Evolutionary conservation across 2,888 invertebrate genomes (phyloP), one percentile per base, ranked within the genome.

Genomic region (Spodoptera picta): DNA sequence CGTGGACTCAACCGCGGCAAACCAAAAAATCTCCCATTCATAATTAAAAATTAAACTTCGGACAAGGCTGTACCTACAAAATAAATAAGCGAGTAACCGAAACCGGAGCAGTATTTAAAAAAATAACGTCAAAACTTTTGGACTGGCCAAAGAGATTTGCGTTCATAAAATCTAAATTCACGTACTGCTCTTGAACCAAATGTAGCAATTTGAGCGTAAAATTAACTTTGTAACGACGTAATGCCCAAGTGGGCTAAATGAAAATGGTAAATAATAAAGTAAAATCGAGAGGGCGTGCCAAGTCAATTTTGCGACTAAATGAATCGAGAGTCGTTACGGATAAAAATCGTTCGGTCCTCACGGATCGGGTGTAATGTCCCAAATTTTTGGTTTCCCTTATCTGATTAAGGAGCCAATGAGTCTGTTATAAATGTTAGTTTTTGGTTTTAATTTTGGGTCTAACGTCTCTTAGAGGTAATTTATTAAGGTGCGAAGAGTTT

Each of bases 231-330:
- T 67, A 80, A 78, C 76, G 78, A 78, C 57, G 73, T 75, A 70
- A 78, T 78, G 76, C 81, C 81, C 79, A 75, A 80, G 81, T 80
- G 77, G 68, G 71, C 77, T 76, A 83, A 86, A 86, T 85, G 82
- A 79, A 85, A 86, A 84, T 82, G 81, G 84, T 84, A 86, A 86
- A 86, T 85, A 86, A 83, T 79, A 80, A 84, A 82, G 80, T 82
- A 82, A 85, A 82, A 82, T 80, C 77, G 78, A 77, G 75, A 79
- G 80, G 81, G 73, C 78, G 77, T 74, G 82, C 82, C 79, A 79
- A 85, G 82, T 84, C 84, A 85, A 85, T 85, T 85, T 85, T 77
- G 82, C 69, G 72, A 82, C 74, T 83, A 84, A 85, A 85, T 85
- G 86, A 83, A 82, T 82, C 80, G 86, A 84, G 79, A 82, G 75